Conservation (phyloP, 2,797 vertebrate species). For the Orientallactaga sibirica region DNA sequence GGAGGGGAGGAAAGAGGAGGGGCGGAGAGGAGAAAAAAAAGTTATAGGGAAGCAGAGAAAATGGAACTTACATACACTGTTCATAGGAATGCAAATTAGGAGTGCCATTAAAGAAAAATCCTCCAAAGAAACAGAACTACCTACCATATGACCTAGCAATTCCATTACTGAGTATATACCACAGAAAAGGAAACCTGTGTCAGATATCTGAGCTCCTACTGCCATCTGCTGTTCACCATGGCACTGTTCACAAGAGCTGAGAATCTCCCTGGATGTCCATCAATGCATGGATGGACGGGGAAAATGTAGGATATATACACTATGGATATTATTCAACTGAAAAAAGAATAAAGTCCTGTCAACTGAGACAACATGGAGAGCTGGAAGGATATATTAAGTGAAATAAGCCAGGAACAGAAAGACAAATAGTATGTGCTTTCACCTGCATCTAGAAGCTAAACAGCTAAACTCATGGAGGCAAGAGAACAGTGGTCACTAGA, state of each 20-base stretch:
- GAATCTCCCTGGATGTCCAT: background rate
- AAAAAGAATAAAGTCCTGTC: background rate
- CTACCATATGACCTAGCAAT: background rate
- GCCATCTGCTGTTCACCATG: background rate
- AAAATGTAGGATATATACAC: background rate
- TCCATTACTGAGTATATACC: background rate
- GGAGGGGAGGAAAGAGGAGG: too few species aligned
- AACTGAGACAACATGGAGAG: background rate
- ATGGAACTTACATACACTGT: background rate
- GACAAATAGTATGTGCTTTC: background rate
- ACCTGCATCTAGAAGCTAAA: background rate
- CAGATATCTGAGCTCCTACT: background rate
- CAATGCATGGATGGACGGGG: background rate
- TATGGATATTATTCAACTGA: background rate
- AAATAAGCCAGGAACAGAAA: background rate
- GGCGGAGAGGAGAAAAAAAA: background rate
- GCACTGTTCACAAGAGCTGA: background rate
- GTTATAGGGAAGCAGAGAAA: background rate
- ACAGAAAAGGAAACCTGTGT: background rate
- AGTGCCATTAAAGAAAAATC: background rate
- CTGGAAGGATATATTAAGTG: background rate
- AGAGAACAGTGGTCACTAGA: background rate
- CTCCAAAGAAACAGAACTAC: background rate
- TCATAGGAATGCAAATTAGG: background rate
- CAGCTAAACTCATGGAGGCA: background rate